Evolutionary conservation across 2,797 vertebrate genomes (phyloP), one percentile per base, ranked within the genome.

Genomic region (Sciaenops ocellatus): DNA sequence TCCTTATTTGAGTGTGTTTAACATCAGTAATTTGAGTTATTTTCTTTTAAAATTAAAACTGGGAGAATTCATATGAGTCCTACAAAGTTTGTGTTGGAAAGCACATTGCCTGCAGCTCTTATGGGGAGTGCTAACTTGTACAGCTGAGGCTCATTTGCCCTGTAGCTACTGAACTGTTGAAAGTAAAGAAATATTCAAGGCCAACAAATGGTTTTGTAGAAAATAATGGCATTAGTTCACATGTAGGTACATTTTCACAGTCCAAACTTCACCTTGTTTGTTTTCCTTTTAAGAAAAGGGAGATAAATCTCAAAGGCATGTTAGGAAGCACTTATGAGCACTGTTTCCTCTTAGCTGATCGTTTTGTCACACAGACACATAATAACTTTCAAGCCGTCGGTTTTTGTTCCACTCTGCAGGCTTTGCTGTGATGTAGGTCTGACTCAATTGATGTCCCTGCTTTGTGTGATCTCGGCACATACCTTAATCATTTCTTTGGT

Each of bases 401-500:
- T 68, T 54, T 70, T 57, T 66, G 28, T 48, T 79, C 8, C 47
- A 18, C 28, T 34, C 51, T 63, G 73, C 55, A 42, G 57, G 59
- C 28, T 26, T 34, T 48, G 41, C 55, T 26, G 55, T 67, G 47
- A 55, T 66, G 68, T 55, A 51, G 20, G 68, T 80, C 51, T 75
- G 22, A 57, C 34, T 69, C 52, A 76, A 63, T 30, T 38, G 44
- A 64, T 46, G 5, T 47, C 61, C 30, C 30, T 71, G 78, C 78
- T 66, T 62, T 71, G 60, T 83, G 76, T 76, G 67, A 85, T 84
- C 26, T 38, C 48, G 62, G 28, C 55, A 74, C 48, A 54, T 65
- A 73, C 59, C 68, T 50, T 10, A 65, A 64, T 60, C 17, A 12
- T 74, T 74, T 80, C 22, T 72, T 51, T 56, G 0, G 38, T 10